Conservation (phyloP, 1,140 invertebrate species). For the Brachionus sp. region DNA sequence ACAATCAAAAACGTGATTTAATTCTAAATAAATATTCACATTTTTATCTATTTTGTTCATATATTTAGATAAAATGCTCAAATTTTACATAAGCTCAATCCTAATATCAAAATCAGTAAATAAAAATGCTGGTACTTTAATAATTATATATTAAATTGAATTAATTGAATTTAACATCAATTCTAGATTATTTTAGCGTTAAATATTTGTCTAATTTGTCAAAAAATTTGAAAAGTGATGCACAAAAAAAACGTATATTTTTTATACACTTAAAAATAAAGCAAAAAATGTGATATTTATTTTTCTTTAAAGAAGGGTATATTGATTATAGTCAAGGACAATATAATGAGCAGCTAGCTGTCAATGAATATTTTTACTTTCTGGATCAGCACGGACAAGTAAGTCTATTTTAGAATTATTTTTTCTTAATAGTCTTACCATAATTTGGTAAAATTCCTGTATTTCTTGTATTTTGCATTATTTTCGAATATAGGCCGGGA, state of each 20-base stretch:
- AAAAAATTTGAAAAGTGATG: background rate
- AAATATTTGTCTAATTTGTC: background rate
- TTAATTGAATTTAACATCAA: background rate
- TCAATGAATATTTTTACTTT: constrained; percentile 95
- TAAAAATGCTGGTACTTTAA: constrained; percentile 29
- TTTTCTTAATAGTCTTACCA: background rate
- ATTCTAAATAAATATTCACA: background rate
- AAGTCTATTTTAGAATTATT: constrained; percentile 50
- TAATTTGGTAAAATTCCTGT: no score
- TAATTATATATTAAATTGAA: background rate
- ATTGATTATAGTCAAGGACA: constrained; percentile 7
- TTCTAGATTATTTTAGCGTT: background rate
- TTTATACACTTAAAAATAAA: background rate
- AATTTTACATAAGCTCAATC: background rate
- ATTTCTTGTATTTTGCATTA: no score
- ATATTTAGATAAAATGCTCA: background rate
- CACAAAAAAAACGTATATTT: background rate
- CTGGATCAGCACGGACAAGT: constrained; percentile 98
- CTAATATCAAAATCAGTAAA: constrained; percentile 17
- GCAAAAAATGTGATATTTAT: no score
- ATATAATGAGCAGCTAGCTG: constrained; percentile 65
- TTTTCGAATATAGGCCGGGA: no score
- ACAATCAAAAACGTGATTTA: background rate
- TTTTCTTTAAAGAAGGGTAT: background rate
- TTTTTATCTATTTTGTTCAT: background rate